phyloP scores from a whole-genome alignment of 30 jellyfish, hydroid and myxozoan species.

The Hydractinia echinata region DNA sequence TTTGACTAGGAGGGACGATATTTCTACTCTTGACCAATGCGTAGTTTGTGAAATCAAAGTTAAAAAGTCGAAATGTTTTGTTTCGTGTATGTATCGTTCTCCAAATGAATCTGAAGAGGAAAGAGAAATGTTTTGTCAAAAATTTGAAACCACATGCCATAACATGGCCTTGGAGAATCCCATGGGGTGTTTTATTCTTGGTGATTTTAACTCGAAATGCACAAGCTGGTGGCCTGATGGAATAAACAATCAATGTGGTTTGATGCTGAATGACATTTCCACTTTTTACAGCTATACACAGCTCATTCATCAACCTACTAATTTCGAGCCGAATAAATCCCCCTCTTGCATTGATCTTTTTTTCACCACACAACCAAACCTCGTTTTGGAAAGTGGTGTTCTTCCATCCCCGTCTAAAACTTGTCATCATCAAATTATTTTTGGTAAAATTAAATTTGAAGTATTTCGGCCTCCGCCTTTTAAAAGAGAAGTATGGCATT shows the following conservation, averaged over 20 bases:
- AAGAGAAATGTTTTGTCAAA: not conserved
- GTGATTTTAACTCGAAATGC: not conserved
- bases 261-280: not conserved
- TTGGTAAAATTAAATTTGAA: not conserved
- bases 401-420: not conserved
- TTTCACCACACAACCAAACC: not conserved
- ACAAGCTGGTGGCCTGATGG: conserved; percentile 6
- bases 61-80: not conserved
- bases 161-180: conserved; percentile 5
- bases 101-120: conserved; percentile 5
- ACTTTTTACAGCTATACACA: not conserved
- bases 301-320: not conserved
- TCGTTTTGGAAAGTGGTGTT: not conserved
- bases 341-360: conserved; percentile 9
- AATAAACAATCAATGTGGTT: not conserved
- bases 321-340: not conserved
- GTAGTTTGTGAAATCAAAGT: not conserved
- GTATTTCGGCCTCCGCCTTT: not conserved
- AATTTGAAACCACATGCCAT: not conserved
- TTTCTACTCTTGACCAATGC: not conserved
- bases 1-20: not conserved
- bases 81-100: not conserved
- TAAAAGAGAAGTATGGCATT: not conserved
- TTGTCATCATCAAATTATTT: not conserved
- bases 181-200: not conserved